Conservation (phyloP, 2,888 invertebrate genomes). For the Andrena praecox region DNA sequence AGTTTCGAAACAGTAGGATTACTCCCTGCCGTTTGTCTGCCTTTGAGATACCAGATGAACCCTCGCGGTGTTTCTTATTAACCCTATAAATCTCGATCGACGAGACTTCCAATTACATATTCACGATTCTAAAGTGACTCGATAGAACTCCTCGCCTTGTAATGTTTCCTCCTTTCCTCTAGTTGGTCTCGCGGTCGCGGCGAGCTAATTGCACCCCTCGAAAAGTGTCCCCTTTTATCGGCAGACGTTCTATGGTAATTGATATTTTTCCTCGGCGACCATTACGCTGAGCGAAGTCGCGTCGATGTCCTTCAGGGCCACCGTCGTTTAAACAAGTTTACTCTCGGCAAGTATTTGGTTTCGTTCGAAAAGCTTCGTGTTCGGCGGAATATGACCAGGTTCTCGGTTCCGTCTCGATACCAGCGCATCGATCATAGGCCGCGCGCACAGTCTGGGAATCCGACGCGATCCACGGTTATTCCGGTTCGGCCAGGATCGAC, state of each 20-base stretch:
- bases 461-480: slow-evolving; percentile 61
- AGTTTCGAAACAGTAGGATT: slow-evolving; percentile 32
- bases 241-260: slow-evolving; percentile 38
- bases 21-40: not conserved
- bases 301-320: not conserved
- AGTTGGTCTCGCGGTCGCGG: slow-evolving; percentile 2
- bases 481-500: slow-evolving; percentile 58
- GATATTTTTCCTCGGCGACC: slow-evolving; percentile 17
- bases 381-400: slow-evolving; percentile 43
- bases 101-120: slow-evolving; percentile 26
- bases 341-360: slow-evolving; percentile 41
- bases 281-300: not conserved
- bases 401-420: slow-evolving; percentile 50
- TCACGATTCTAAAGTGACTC: slow-evolving; percentile 17
- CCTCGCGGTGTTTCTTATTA: not conserved
- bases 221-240: slow-evolving; percentile 27
- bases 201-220: slow-evolving; percentile 30
- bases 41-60: slow-evolving; percentile 2
- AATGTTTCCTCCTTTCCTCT: slow-evolving; percentile 24
- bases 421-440: slow-evolving; percentile 66
- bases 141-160: slow-evolving; percentile 6
- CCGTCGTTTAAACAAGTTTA: not conserved
- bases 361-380: slow-evolving; percentile 14
- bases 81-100: slow-evolving; percentile 24
- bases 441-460: slow-evolving; percentile 53